These are phyloP conservation scores for Ranitomeya variabilis DNA, from an alignment of 2,113 vertebrate species.

Conservation along the genomic window DNA sequence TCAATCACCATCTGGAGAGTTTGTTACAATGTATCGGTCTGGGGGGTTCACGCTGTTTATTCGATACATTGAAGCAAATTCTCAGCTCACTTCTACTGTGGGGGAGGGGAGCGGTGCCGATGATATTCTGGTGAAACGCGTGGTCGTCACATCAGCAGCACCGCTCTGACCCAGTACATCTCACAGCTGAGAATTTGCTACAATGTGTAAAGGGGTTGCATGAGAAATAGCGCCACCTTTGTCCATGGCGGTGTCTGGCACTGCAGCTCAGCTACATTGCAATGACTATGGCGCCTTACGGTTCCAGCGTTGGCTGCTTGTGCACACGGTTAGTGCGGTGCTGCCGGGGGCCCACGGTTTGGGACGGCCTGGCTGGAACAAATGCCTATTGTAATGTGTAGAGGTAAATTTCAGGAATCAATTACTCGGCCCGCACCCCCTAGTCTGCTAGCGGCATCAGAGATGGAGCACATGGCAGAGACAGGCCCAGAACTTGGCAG, in stretches of 20 bases:
- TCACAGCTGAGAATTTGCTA: too few species aligned
- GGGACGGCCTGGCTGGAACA: conserved; percentile 56
- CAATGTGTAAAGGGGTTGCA: too few species aligned
- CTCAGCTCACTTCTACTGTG: neutral
- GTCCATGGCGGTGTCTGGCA: neutral
- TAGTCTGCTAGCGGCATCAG: neutral
- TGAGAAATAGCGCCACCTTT: neutral
- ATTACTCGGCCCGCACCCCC: conserved; percentile 52
- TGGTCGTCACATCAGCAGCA: neutral
- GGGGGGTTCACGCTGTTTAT: too few species aligned
- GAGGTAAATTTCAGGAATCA: conserved; percentile 57
- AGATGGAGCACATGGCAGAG: conserved; percentile 30
- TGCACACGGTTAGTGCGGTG: neutral
- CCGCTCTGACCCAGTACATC: neutral
- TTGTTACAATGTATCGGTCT: neutral
- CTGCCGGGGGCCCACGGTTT: conserved; percentile 17
- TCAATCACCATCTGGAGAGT: neutral
- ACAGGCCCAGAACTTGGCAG: neutral
- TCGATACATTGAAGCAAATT: neutral
- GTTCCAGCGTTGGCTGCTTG: neutral
- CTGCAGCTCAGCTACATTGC: neutral
- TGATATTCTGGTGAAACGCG: too few species aligned
- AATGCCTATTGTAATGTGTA: conserved; percentile 58
- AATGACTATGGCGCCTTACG: too few species aligned
- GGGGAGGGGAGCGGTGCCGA: too few species aligned